Evolutionary conservation across 2,797 vertebrate genomes (phyloP).

Genomic region (Tachyglossus aculeatus): DNA sequence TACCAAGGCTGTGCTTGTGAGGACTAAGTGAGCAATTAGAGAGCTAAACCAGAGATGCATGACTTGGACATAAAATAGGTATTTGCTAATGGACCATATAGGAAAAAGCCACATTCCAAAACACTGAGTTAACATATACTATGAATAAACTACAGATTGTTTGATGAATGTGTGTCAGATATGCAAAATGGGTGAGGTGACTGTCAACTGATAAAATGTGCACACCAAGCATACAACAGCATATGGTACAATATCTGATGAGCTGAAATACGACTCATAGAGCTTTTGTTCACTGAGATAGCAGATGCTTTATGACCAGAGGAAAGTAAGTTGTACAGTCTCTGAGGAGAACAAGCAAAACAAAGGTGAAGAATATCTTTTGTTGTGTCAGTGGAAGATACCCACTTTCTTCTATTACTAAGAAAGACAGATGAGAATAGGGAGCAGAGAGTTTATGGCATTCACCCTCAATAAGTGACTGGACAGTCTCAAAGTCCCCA

Average conservation of each 20-base stretch:
- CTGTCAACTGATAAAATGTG: conserved; percentile 40
- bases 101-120: neutral
- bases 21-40: too few relatives aligned
- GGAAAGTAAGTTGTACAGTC: conserved; percentile 14
- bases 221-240: conserved; percentile 36
- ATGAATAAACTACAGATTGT: neutral
- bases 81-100: neutral
- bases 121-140: conserved; percentile 3
- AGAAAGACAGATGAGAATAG: neutral
- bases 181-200: conserved; percentile 6
- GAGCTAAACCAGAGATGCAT: too few relatives aligned
- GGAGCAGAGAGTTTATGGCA: neutral
- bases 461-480: neutral
- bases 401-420: conserved; percentile 19
- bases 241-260: conserved; percentile 27
- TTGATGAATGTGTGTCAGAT: conserved; percentile 43
- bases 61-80: too few relatives aligned
- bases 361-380: conserved; percentile 17
- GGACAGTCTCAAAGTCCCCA: neutral
- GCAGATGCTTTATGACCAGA: conserved; percentile 53
- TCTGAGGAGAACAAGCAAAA: conserved; percentile 27
- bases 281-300: neutral
- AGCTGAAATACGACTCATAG: neutral
- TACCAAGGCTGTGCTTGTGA: too few relatives aligned
- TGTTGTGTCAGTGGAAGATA: conserved; percentile 43